A percentile compares a stretch with the other conserved stretches of the same genome.
Conservation (phyloP, 2,888 invertebrate genomes). For the Ophraella communa region DNA sequence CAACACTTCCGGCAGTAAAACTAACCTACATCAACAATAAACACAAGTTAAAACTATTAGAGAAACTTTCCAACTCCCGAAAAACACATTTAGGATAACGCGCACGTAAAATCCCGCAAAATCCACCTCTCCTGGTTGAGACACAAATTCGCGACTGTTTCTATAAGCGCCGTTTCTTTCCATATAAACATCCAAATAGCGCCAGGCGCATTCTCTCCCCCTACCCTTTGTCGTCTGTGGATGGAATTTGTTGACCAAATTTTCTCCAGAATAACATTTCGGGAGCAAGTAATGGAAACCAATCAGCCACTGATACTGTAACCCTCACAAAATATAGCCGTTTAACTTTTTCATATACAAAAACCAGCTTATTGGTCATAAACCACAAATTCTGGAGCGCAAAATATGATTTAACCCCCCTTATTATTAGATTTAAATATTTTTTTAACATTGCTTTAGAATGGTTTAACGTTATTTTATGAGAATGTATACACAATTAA, state of each 20-base stretch:
- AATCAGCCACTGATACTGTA: neutral
- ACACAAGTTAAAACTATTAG: neutral
- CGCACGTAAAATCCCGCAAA: neutral
- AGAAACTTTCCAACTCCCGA: neutral
- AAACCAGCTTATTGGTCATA: no score
- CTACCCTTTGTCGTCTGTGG: neutral
- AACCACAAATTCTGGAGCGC: no score
- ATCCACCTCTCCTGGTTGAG: neutral
- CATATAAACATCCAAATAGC: conserved; percentile 3
- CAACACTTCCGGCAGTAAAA: neutral
- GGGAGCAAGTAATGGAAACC: neutral
- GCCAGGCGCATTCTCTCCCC: conserved; percentile 5
- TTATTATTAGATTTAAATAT: no score
- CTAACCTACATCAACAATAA: neutral
- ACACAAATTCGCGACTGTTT: conserved; percentile 1
- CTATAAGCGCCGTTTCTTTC: neutral
- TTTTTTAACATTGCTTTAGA: no score
- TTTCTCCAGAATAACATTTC: neutral
- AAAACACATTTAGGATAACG: neutral
- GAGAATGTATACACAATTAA: no score
- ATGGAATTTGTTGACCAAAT: neutral
- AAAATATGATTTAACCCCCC: no score
- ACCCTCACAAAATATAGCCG: no score
- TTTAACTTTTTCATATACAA: no score
- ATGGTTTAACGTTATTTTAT: no score